Percentiles rank a stretch among this genome's conserved stretches.
Conservation (phyloP, 2,113 vertebrate genomes). For the Carassius auratus region DNA sequence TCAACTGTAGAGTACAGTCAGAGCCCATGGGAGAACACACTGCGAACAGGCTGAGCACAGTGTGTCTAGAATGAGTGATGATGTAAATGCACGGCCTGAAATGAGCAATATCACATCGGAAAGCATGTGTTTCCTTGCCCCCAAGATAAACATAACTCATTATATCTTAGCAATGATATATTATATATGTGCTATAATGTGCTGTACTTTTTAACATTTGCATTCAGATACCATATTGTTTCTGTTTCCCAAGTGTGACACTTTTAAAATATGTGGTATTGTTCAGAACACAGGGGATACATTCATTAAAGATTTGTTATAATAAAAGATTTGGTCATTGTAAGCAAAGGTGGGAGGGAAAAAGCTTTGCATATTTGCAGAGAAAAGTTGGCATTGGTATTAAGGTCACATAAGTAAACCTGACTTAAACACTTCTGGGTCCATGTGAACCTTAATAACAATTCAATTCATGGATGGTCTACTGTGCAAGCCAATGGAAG, state of each 20-base stretch:
- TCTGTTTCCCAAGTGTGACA: constrained; percentile 22
- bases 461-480: constrained; percentile 21
- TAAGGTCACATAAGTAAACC: constrained; percentile 29
- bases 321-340: constrained; percentile 8
- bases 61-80: constrained; percentile 69
- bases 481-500: constrained; percentile 14
- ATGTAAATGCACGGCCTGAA: constrained; percentile 66
- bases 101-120: constrained; percentile 69
- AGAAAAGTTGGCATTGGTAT: not conserved
- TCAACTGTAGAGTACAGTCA: constrained; percentile 51
- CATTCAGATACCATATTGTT: constrained; percentile 67
- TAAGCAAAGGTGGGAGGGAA: not conserved
- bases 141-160: constrained; percentile 66
- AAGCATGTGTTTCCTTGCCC: constrained; percentile 59
- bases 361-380: constrained; percentile 14
- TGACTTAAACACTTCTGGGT: constrained; percentile 8
- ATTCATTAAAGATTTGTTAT: constrained; percentile 25
- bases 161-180: constrained; percentile 68
- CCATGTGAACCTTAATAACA: constrained; percentile 29
- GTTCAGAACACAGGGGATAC: constrained; percentile 13
- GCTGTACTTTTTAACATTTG: constrained; percentile 50
- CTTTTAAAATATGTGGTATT: constrained; percentile 10
- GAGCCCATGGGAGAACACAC: constrained; percentile 56
- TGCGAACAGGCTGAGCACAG: constrained; percentile 48
- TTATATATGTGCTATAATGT: constrained; percentile 67